Conservation (phyloP, 2,797 vertebrate species). For the Oophaga sylvatica region DNA sequence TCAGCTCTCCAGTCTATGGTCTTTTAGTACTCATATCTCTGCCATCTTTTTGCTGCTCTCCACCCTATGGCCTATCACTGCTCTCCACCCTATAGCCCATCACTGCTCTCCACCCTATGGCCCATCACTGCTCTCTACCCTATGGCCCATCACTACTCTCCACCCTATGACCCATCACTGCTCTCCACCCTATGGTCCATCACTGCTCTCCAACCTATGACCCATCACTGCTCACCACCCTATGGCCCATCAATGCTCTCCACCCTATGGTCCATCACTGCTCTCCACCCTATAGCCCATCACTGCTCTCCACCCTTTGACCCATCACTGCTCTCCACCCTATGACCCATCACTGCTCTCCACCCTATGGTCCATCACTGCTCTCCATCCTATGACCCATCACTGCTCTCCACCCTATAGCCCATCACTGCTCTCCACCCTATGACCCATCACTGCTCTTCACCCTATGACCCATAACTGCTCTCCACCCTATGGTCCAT, state of each 20-base stretch:
- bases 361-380: neutral
- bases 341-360: neutral
- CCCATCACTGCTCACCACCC: neutral
- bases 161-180: neutral
- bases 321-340: neutral
- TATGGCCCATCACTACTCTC: neutral
- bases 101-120: neutral
- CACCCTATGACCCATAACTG: neutral
- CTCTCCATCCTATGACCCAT: neutral
- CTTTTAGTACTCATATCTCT: no score
- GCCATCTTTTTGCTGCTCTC: no score
- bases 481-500: neutral
- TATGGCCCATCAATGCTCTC: neutral
- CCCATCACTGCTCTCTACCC: neutral
- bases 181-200: neutral
- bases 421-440: neutral
- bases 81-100: neutral
- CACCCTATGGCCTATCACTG: neutral
- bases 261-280: neutral
- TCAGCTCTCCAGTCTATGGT: no score
- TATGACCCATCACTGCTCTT: neutral
- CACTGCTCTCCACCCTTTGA: neutral
- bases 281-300: neutral
- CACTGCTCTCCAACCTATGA: neutral
- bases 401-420: neutral